Evolutionary conservation across 2,888 invertebrate species (phyloP), one percentile per base, ranked within the genome.

Genomic region (Eupithecia subfuscata): DNA sequence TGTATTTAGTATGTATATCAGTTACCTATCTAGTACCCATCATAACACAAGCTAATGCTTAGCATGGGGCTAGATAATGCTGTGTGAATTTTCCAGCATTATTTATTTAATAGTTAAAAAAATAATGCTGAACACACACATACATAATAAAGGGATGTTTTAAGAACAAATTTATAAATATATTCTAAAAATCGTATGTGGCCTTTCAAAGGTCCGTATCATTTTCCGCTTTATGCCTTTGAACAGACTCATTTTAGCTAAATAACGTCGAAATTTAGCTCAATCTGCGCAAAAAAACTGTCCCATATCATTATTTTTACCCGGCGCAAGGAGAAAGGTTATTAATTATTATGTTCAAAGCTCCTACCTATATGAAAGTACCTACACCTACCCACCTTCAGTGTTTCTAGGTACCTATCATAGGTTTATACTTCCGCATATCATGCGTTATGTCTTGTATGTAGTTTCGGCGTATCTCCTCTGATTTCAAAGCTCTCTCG

Each of bases 401-500:
- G 22, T 11, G 4, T 22, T 56, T 22, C 3, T 56, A 56, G 56
- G 22, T 56, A 22, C n/a, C 52, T 52, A 52, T 1, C 40, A 30
- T 40, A 40, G 40, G n/a, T 56, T 56, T 25, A 60, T 25, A 60
- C 25, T 60, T 60, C 25, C 60, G 25, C 12, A 25, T 60, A 2
- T 67, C 30, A 30, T 30, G 30, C 30, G 30, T 67, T 40, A 67
- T 67, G 52, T 56, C 52, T 22, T 11, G 43, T 68, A 40, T 11
- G 43, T 68, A 40, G 45, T 68, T 68, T 40, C 69, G 67, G 12
- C 34, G 18, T 60, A 64, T 34, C 30, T 43, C 14, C 25, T 43
- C 68, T 68, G 43, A 43, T 68, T 40, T 25, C 22, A 56, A 60
- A 60, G 60, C 45, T 60, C 60, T 37, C 60, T 70, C 68, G 45